Evolutionary conservation across 2,113 vertebrate genomes (phyloP), one percentile per base, ranked within the genome.

Genomic region (Panthera uncia): DNA sequence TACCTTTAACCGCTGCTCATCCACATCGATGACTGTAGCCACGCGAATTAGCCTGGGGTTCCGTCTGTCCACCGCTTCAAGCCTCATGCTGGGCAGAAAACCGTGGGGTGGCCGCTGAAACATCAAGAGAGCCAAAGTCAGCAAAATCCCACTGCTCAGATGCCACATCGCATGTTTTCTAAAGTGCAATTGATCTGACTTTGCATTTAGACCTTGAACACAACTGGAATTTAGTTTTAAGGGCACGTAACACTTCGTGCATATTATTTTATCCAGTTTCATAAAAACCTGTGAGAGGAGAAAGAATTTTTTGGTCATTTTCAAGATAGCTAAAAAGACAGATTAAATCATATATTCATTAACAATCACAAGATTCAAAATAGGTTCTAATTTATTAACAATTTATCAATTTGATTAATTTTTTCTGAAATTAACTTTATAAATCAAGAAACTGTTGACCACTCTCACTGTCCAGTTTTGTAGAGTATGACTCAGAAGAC

Each of bases 1-100:
- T 89, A 98, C 98, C 98, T 98, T 97, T 96, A 98, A 87, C 92
- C 97, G 97, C 92, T 98, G 98, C 61, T 99, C 96, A 55, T 98
- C 98, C 18, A 97, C 95, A 52, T 98, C 98, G 36, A 93, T 74
- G 66, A 98, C 82, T 0, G 94, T 98, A 79, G 97, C 98, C 48
- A 98, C 98, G 52, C 98, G 93, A 89, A 97, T 95, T 80, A 95
- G 89, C 68, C 48, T 48, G 21, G 95, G 86, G 29, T 98, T 99
- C 80, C 93, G 81, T 89, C 96, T 98, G 96, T 98, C 98, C 93
- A 98, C 98, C 3, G 90, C 98, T 98, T 98, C 98, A 92, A 91
- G 96, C 98, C 91, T 98, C 98, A 98, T 98, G 68, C 97, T 97
- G 4, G 73, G 92, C 71, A 98, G 98, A 97, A 99, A 98, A 91